Evolutionary conservation across 2,113 vertebrate species (phyloP).

Genomic region (Neoarius graeffei): DNA sequence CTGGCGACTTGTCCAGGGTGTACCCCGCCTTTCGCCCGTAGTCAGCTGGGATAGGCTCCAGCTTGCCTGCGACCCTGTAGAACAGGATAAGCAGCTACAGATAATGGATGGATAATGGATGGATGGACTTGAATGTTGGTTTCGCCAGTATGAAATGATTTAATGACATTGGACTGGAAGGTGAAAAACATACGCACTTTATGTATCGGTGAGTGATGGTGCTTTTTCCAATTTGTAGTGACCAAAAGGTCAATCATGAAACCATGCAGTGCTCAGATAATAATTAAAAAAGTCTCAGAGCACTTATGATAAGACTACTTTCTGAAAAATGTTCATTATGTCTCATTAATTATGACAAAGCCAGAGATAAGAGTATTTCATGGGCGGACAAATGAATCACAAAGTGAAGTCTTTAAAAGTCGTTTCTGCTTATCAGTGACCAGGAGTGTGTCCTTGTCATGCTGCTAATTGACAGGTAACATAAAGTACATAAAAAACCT

Average conservation of each 20-base stretch:
- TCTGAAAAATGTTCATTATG: conserved; percentile 40
- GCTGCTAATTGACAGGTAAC: conserved; percentile 36
- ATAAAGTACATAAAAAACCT: neutral
- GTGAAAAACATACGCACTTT: conserved; percentile 12
- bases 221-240: neutral
- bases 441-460: conserved; percentile 21
- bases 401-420: conserved; percentile 35
- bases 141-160: conserved; percentile 12
- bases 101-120: no score
- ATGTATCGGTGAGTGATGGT: conserved; percentile 31
- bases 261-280: conserved; percentile 42
- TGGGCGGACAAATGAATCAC: conserved; percentile 12
- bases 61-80: no score
- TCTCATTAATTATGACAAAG: conserved; percentile 41
- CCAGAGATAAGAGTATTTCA: conserved; percentile 41
- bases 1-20: no score
- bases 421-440: conserved; percentile 42
- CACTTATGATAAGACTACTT: conserved; percentile 47
- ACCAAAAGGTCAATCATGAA: conserved; percentile 35
- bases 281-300: conserved; percentile 20
- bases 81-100: no score
- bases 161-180: conserved; percentile 1
- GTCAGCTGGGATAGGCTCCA: no score
- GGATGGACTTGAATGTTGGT: neutral
- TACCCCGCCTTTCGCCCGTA: no score